phyloP scores from a whole-genome alignment of 1,140 invertebrate genomes.

The Ooceraea biroi region DNA sequence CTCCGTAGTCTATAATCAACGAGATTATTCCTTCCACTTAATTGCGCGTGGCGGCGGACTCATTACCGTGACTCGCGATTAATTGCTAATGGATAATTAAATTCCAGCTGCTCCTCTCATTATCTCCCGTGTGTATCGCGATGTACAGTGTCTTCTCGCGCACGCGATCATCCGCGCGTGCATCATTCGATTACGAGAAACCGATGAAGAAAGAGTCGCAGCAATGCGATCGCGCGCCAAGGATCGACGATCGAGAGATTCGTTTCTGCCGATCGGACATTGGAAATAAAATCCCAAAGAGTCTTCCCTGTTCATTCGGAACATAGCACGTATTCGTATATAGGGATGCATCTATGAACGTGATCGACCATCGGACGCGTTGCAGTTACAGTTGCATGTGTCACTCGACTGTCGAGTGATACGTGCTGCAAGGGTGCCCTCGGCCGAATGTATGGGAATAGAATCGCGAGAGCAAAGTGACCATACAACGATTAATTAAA shows the following conservation, averaged over 20 bases:
- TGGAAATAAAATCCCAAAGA: conserved; percentile 52
- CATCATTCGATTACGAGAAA: conserved; percentile 36
- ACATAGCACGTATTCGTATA: conserved; percentile 56
- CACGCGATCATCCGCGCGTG: background rate
- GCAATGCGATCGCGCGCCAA: background rate
- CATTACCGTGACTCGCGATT: conserved; percentile 41
- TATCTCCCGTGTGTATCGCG: background rate
- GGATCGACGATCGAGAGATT: conserved; percentile 2
- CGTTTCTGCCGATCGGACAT: conserved; percentile 49
- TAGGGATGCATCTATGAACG: conserved; percentile 39
- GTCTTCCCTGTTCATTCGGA: background rate
- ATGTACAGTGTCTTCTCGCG: conserved; percentile 1
- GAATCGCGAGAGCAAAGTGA: conserved; percentile 74
- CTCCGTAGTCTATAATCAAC: conserved; percentile 19
- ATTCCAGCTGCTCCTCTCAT: conserved; percentile 29
- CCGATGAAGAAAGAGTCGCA: background rate
- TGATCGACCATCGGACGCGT: conserved; percentile 53
- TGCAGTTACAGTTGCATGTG: conserved; percentile 55
- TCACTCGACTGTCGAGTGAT: conserved; percentile 47
- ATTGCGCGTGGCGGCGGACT: conserved; percentile 6
- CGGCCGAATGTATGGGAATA: conserved; percentile 1
- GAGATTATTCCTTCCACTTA: conserved; percentile 39
- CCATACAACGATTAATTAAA: conserved; percentile 77
- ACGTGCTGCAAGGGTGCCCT: conserved; percentile 23
- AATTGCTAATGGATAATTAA: conserved; percentile 50